Percentiles rank a stretch among this genome's conserved stretches.
These are phyloP conservation scores for Muscicapa comitata DNA, from an alignment of 2,797 vertebrate genomes.

Conservation along the genomic window DNA sequence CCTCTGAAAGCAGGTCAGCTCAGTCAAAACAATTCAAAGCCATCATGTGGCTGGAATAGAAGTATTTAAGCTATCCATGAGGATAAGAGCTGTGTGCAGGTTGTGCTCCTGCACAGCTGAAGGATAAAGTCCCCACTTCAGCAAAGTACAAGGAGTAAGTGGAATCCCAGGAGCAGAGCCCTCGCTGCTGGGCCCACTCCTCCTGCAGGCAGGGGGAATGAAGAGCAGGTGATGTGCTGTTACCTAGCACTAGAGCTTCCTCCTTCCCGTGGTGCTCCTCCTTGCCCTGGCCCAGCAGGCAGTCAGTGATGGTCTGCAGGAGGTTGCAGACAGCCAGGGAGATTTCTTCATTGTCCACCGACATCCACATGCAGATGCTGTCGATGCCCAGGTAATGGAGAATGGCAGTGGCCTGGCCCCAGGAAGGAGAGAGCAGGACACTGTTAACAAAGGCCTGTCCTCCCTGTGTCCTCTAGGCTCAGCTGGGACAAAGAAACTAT, in stretches of 20 bases:
- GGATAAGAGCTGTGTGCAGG: not conserved
- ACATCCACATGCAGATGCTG: conserved; percentile 90
- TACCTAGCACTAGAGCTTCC: conserved; percentile 89
- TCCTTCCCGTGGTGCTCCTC: conserved; percentile 87
- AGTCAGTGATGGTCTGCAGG: conserved; percentile 89
- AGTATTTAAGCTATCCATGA: not conserved
- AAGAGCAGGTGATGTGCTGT: not conserved
- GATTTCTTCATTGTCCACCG: conserved; percentile 87
- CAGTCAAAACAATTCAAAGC: not conserved
- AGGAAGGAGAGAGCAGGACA: not conserved
- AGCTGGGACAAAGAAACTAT: not conserved
- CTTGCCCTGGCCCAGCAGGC: conserved; percentile 85
- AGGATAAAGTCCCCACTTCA: not conserved
- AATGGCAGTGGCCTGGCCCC: conserved; percentile 85
- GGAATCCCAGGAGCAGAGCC: not conserved
- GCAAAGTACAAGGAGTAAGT: not conserved
- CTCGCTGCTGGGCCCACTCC: not conserved
- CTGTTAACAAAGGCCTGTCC: not conserved
- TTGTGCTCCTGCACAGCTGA: not conserved
- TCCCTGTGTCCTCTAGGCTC: not conserved
- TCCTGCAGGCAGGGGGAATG: not conserved
- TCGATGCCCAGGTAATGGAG: conserved; percentile 83
- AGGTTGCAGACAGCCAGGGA: conserved; percentile 87
- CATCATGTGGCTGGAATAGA: rapidly evolving
- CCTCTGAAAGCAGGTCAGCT: not conserved